A percentile compares a stretch with the other conserved stretches of the same genome.
Evolutionary conservation across 2,113 vertebrate species (phyloP).

Genomic region (Meriones unguiculatus): DNA sequence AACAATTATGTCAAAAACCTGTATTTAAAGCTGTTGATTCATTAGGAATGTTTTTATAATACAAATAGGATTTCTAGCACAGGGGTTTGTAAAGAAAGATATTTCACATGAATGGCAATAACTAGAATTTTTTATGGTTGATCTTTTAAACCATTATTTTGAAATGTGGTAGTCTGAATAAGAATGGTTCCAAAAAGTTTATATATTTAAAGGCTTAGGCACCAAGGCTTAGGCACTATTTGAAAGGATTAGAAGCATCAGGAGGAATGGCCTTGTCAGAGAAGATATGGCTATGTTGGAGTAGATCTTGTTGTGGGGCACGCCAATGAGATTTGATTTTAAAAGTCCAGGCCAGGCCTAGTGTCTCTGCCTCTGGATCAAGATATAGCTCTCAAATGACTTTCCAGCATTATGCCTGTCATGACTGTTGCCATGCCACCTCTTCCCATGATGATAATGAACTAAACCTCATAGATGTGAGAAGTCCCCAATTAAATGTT

Average conservation of each 20-base stretch:
- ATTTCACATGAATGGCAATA: not conserved
- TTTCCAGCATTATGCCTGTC: not conserved
- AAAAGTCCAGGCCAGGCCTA: not conserved
- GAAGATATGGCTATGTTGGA: too few relatives aligned
- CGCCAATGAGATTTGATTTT: not conserved
- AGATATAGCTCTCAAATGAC: too few relatives aligned
- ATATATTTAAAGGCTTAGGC: not conserved
- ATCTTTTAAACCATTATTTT: not conserved
- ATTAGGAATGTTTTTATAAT: not conserved
- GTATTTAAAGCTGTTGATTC: not conserved
- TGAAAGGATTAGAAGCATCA: not conserved
- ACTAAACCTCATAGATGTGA: not conserved
- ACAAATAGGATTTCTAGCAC: not conserved
- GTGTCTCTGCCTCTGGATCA: not conserved
- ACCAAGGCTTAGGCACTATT: not conserved
- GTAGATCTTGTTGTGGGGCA: not conserved
- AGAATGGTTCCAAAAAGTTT: not conserved
- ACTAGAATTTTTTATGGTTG: conserved; percentile 11
- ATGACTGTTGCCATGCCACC: not conserved
- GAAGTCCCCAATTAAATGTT: not conserved
- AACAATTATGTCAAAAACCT: not conserved
- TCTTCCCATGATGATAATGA: not conserved
- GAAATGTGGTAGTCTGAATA: not conserved
- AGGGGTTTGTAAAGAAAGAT: not conserved
- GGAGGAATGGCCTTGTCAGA: not conserved